phyloP scores from a whole-genome alignment of 2,888 invertebrate species.

The Drosophila nr. perissopoda region DNA sequence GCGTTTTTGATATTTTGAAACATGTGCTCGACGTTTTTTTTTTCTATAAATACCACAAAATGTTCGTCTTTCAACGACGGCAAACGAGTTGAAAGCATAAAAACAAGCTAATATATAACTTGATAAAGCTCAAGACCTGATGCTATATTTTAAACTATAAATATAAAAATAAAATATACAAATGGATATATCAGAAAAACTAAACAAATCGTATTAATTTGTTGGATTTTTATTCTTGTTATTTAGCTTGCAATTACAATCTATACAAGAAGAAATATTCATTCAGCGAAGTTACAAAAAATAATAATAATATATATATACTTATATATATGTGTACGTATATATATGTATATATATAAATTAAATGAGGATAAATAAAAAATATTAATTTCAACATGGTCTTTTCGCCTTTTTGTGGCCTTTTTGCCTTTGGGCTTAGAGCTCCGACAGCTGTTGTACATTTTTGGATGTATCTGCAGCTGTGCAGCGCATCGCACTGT shows the following conservation, averaged over 20 bases:
- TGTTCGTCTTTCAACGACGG: conserved; percentile 37
- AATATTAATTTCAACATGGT: conserved; percentile 26
- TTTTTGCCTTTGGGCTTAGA: conserved; percentile 25
- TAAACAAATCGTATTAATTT: not conserved
- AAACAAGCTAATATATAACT: conserved; percentile 41
- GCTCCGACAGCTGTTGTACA: conserved; percentile 66
- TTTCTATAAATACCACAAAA: conserved; percentile 66
- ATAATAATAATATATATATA: not conserved
- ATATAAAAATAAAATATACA: not conserved
- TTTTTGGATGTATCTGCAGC: conserved; percentile 69
- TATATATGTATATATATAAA: not conserved
- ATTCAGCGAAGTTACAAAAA: no score
- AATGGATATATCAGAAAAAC: not conserved
- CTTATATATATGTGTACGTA: not conserved
- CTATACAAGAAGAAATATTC: not conserved
- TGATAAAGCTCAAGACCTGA: conserved; percentile 13
- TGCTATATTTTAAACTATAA: not conserved
- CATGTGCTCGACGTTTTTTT: conserved; percentile 62
- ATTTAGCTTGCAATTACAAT: not conserved
- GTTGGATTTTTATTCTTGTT: conserved; percentile 15
- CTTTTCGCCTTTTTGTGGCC: conserved; percentile 16
- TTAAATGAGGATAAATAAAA: conserved; percentile 8
- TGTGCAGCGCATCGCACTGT: conserved; percentile 47
- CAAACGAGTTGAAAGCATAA: conserved; percentile 48
- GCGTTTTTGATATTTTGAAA: conserved; percentile 74